Conservation (phyloP, 2,113 vertebrate species). For the Piliocolobus tephrosceles region DNA sequence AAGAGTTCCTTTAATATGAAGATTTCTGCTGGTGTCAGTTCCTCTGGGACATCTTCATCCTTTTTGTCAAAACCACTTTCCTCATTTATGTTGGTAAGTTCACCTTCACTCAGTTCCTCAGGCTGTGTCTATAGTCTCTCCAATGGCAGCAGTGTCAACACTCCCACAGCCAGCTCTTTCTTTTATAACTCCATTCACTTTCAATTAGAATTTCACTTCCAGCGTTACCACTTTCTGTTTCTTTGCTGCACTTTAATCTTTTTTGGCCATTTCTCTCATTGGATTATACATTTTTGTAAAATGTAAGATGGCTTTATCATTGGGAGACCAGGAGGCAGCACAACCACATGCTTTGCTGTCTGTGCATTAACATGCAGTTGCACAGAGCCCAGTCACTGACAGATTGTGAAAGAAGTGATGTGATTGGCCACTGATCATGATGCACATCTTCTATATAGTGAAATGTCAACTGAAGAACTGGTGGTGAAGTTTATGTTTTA, state of each 20-base stretch:
- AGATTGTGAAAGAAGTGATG: not conserved
- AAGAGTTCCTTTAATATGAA: not conserved
- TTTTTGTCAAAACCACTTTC: not conserved
- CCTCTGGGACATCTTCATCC: not conserved
- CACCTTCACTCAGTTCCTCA: not conserved
- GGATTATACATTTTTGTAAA: not conserved
- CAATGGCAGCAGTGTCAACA: not conserved
- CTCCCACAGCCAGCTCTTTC: not conserved
- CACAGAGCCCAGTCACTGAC: not conserved
- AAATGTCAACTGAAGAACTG: not conserved
- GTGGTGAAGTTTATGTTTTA: not conserved
- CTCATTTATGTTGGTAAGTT: not conserved
- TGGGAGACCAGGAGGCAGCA: not conserved
- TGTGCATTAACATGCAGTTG: not conserved
- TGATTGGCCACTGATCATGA: not conserved
- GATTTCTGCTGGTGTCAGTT: not conserved
- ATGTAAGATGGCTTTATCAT: not conserved
- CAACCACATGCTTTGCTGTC: not conserved
- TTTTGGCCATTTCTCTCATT: not conserved
- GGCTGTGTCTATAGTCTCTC: not conserved
- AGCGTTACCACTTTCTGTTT: not conserved
- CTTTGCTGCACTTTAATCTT: not conserved
- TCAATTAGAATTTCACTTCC: not conserved
- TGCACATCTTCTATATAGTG: not conserved
- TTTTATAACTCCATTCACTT: not conserved